A percentile compares a stretch with the other conserved stretches of the same genome.
These are phyloP conservation scores for Tauraco hartlaubi DNA, from an alignment of 2,797 vertebrate species.

Conservation along the genomic window DNA sequence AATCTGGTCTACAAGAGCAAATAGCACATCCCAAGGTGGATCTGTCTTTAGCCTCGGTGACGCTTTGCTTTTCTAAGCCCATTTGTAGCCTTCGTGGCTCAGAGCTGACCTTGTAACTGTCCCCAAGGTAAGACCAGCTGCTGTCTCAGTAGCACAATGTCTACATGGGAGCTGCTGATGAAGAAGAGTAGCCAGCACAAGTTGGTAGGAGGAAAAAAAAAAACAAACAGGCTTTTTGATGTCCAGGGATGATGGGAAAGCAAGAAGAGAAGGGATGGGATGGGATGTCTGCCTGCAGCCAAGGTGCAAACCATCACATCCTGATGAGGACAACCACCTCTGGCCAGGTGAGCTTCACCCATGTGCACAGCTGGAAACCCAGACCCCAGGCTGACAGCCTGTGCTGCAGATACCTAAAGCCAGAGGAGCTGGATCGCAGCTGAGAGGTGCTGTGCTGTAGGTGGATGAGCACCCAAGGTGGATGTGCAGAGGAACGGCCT, in stretches of 20 bases:
- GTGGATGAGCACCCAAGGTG: neutral
- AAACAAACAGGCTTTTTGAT: neutral
- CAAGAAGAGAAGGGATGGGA: neutral
- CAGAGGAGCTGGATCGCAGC: neutral
- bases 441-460: neutral
- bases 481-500: neutral
- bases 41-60: fast-evolving
- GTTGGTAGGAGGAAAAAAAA: neutral
- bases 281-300: neutral
- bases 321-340: neutral
- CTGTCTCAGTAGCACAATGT: neutral
- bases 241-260: neutral
- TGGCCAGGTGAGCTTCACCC: neutral
- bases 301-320: neutral
- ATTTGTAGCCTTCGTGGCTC: neutral
- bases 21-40: fast-evolving
- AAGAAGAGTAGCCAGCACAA: neutral
- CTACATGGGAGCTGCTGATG: neutral
- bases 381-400: neutral
- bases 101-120: neutral
- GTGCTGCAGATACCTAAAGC: neutral
- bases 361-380: neutral
- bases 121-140: neutral
- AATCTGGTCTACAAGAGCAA: neutral
- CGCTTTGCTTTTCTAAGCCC: neutral